phyloP scores from a whole-genome alignment of 2,113 vertebrate species.

The Eupsittula cactorum region DNA sequence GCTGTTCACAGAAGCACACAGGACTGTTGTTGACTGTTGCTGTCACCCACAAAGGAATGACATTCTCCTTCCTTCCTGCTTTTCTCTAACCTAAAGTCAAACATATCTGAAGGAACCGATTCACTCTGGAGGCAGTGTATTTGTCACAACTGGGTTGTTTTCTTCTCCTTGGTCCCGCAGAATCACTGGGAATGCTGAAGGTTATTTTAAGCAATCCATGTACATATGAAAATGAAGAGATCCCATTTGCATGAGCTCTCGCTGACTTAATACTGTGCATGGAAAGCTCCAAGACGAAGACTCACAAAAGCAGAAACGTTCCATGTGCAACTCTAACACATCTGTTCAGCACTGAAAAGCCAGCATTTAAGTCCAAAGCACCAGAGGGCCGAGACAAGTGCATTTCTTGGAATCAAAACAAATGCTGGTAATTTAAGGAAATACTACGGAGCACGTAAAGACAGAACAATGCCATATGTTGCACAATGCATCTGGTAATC shows the following conservation, averaged over 20 bases:
- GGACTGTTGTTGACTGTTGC: neutral
- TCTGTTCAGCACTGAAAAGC: slow-evolving; percentile 56
- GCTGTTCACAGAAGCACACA: neutral
- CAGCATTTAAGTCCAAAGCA: slow-evolving; percentile 49
- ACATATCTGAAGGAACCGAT: neutral
- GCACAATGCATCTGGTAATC: slow-evolving; percentile 36
- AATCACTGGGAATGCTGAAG: neutral
- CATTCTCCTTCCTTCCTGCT: neutral
- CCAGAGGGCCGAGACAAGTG: slow-evolving; percentile 36
- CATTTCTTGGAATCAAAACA: slow-evolving; percentile 61
- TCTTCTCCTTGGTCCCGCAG: neutral
- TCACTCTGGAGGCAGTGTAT: neutral
- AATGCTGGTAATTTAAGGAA: slow-evolving; percentile 59
- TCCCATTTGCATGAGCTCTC: neutral
- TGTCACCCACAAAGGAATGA: neutral
- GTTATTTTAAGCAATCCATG: neutral
- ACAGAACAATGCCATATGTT: slow-evolving; percentile 51
- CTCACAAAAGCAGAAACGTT: slow-evolving; percentile 19
- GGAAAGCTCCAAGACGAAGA: neutral
- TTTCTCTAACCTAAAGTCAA: neutral
- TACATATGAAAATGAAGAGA: neutral
- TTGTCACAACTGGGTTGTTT: neutral
- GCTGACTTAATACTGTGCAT: neutral
- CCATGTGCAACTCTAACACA: slow-evolving; percentile 36
- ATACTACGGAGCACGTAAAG: slow-evolving; percentile 50